Conservation (phyloP, 2,113 vertebrate genomes). For the Theristicus caerulescens region DNA sequence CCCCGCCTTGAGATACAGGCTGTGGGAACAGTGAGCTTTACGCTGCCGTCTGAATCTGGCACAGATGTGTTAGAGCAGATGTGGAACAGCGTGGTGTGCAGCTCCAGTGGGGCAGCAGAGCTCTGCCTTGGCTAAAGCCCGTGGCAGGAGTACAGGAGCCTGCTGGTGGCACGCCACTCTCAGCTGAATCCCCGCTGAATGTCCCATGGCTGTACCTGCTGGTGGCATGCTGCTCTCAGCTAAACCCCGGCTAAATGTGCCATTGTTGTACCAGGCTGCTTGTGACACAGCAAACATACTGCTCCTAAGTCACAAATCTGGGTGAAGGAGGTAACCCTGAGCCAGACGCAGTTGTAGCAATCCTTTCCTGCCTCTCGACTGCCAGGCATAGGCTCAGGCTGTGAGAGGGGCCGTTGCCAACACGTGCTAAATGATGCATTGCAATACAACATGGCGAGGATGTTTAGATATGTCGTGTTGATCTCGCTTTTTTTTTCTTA, state of each 20-base stretch:
- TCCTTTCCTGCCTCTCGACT: neutral
- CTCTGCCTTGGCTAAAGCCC: neutral
- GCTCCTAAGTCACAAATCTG: neutral
- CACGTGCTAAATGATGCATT: rapidly evolving
- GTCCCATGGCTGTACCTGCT: neutral
- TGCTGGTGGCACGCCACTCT: neutral
- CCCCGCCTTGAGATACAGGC: too few species aligned
- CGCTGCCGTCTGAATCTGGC: neutral
- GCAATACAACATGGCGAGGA: neutral
- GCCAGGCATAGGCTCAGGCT: neutral
- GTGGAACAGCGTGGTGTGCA: neutral
- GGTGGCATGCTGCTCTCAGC: too few species aligned
- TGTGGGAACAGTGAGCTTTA: neutral
- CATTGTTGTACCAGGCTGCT: neutral
- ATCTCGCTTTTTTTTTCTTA: neutral
- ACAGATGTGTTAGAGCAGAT: neutral
- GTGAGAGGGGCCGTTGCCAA: neutral
- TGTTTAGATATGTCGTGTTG: neutral
- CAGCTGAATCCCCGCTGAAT: neutral
- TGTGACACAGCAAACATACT: rapidly evolving
- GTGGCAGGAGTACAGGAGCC: neutral
- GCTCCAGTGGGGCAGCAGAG: neutral
- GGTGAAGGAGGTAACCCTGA: neutral
- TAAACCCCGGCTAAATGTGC: neutral
- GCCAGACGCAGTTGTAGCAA: rapidly evolving